Base-by-base conservation (phyloP, 2,888 invertebrate genomes). In the Colletes collaris region DNA sequence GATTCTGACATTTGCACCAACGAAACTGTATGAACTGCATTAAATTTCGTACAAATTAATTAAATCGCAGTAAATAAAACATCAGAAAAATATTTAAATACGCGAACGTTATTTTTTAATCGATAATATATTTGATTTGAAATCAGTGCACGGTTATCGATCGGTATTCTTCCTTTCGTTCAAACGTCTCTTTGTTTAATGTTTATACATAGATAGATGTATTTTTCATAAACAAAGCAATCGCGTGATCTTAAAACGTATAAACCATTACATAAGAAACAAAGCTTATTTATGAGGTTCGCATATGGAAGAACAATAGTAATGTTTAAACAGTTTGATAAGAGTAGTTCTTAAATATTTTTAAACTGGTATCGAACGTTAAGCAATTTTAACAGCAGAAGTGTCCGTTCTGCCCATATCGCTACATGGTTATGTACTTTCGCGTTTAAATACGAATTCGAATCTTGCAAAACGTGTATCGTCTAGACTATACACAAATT, bases 121-220 rank as follows among this genome's bases (percentile, higher is more conserved):
- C 10, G 44, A 8, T 46, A 46, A 46, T 46, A 7, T 13, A 7
- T 46, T 70, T 13, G 16, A 53, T 55, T 53, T 44, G 11, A 16
- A 55, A 70, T 44, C 35, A 4, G 55, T 66, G 13, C 16, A 66
- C 11, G 27, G 40, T 62, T 60, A 35, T 53, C 27, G 19, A 64
- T 49, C 6, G 10, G 8, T 7, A 44, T 46, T 37, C 35, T 40
- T 68, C 10, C 35, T 19, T 44, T 2, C 44, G 8, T 66, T 66
- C 10, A 27, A 19, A 53, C 8, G 37, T 11, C 27, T 0, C 0
- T 40, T 6, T 40, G 40, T 27, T 40, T 40, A 40, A 40, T 40
- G 6, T 6, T 40, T 40, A 40, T 6, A 40, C 40, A 6, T 8
- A 7, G 44, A 46, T 46, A 7, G 4, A 8, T 11, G 3, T 1